Evolutionary conservation across 2,797 vertebrate genomes (phyloP), one percentile per base, ranked within the genome.

Genomic region (Remorina albescens): DNA sequence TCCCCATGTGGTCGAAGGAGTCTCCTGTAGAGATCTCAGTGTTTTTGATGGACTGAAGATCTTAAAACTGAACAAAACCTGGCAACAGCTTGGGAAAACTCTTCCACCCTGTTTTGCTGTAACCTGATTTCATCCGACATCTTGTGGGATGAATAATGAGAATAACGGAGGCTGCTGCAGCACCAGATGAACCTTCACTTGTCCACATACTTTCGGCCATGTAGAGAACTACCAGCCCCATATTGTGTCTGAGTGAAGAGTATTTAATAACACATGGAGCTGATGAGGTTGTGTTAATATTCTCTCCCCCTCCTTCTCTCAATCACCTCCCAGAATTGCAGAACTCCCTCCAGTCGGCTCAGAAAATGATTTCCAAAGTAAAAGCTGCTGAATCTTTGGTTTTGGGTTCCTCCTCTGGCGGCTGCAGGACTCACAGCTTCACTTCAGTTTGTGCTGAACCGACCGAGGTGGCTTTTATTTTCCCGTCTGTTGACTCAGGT

Each of bases 351-450:
- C 16, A 46, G 18, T 11, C 1, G 1, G 5, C 30, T 37, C 21
- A 56, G 74, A 74, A 37, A 60, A 36, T n/a, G 0, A 39, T 7
- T 16, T 25, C 61, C 12, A 37, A 6, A 1, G 6, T 7, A 28
- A 28, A 61, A 80, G 51, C 55, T 80, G 84, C 82, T 85, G 87
- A 85, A 41, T 78, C 37, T 54, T 32, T 21, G 39, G 16, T 49
- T 80, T 67, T 16, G 10, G 5, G 5, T 67, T 13, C 5, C 30
- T 49, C 26, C 15, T 78, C 26, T 13, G 8, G 37, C 61, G 0
- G 42, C 70, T 47, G 70, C 76, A 47, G 26, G 64, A 73, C 78
- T 68, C 46, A 0, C 8, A 51, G 57, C 44, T 74, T 66, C 39
- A 36, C 26, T 51, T 83, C 71, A 36, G 32, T 72, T 64, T 50